Evolutionary conservation across 1,140 invertebrate species (phyloP).

Genomic region (Meloidogyne exigua): DNA sequence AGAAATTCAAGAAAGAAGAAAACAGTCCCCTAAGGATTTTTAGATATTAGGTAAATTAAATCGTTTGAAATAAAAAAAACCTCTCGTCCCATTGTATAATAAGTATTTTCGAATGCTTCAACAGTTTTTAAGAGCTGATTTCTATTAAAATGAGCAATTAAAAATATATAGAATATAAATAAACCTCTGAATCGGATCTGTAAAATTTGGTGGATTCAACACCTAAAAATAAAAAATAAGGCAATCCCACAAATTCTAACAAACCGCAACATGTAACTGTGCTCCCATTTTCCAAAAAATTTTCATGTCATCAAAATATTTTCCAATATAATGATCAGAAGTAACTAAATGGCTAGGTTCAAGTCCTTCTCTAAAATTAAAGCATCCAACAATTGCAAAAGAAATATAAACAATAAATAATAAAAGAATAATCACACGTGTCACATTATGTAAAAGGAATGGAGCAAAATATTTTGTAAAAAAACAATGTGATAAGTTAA

Average conservation of each 20-base stretch:
- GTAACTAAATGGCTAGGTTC: constrained; percentile 62
- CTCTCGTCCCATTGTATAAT: constrained; percentile 58
- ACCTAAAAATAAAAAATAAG: constrained; percentile 11
- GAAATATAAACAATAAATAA: constrained; percentile 78
- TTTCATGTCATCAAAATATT: constrained; percentile 60
- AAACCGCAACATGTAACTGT: constrained; percentile 62
- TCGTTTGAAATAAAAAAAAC: not conserved
- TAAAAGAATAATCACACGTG: constrained; percentile 77
- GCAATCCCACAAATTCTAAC: not conserved
- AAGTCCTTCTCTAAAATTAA: constrained; percentile 74
- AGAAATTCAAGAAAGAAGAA: constrained; percentile 63
- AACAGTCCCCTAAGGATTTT: constrained; percentile 51
- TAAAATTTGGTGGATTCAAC: constrained; percentile 59
- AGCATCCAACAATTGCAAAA: constrained; percentile 82
- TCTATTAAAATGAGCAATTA: constrained; percentile 44
- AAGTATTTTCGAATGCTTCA: constrained; percentile 56
- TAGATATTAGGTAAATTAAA: not conserved
- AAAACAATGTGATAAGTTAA: constrained; percentile 69
- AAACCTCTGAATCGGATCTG: constrained; percentile 51
- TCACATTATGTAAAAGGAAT: constrained; percentile 75
- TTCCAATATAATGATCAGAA: constrained; percentile 58
- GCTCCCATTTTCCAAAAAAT: constrained; percentile 59
- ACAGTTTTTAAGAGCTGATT: constrained; percentile 53
- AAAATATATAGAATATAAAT: constrained; percentile 9
- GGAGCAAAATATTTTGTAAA: constrained; percentile 76